phyloP scores from a whole-genome alignment of 1,140 invertebrate genomes.

The Meteorus sp. region DNA sequence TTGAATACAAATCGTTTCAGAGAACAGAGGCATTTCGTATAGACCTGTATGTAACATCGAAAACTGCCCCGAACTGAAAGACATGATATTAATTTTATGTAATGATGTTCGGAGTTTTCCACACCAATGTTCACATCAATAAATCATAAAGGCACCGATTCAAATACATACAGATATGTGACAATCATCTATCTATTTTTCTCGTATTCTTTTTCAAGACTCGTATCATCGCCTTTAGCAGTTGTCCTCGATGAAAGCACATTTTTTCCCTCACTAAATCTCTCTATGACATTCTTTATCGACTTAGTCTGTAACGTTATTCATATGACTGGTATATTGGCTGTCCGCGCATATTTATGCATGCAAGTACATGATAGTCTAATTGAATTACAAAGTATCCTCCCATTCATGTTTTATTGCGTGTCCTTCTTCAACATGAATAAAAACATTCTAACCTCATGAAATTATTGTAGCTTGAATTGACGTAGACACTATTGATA shows the following conservation, averaged over 20 bases:
- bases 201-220: not conserved
- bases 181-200: not conserved
- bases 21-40: too few relatives aligned
- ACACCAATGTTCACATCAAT: not conserved
- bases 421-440: not conserved
- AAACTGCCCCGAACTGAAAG: too few relatives aligned
- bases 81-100: too few relatives aligned
- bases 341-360: too few relatives aligned
- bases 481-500: too few relatives aligned
- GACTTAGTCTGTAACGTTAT: not conserved
- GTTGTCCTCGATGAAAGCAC: not conserved
- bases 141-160: too few relatives aligned
- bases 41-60: too few relatives aligned
- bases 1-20: too few relatives aligned
- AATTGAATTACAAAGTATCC: slow-evolving; percentile 21
- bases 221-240: not conserved
- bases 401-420: slow-evolving; percentile 1
- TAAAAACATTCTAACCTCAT: not conserved
- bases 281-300: not conserved
- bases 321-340: too few relatives aligned
- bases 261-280: too few relatives aligned
- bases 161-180: too few relatives aligned
- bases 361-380: not conserved
- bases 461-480: not conserved
- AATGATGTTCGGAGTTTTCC: not conserved